These are phyloP conservation scores for Myzus persicae DNA, from an alignment of 1,140 invertebrate genomes.

Conservation along the genomic window DNA sequence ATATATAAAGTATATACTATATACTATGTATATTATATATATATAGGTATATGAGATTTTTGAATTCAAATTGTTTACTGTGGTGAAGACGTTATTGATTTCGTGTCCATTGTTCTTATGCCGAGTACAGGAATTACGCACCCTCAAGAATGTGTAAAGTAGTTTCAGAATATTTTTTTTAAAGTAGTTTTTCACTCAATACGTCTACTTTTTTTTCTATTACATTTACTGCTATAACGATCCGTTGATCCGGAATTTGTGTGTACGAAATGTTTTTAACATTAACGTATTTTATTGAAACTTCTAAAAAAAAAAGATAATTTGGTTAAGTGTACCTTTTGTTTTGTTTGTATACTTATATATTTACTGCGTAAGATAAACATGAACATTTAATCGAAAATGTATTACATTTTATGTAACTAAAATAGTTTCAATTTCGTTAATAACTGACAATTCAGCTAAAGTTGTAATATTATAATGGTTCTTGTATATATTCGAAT, in stretches of 20 bases:
- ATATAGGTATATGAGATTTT: not conserved
- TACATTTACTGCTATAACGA: not conserved
- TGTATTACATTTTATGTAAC: not conserved
- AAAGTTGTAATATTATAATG: slow-evolving; percentile 13
- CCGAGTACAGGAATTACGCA: not conserved
- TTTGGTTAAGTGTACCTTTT: slow-evolving; percentile 24
- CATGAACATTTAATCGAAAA: not conserved
- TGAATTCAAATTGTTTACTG: slow-evolving; percentile 22
- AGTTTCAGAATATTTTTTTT: not conserved
- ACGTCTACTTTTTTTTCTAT: not conserved
- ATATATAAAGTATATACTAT: not conserved
- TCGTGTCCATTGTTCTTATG: not conserved
- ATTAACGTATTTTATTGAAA: slow-evolving; percentile 22
- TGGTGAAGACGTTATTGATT: slow-evolving; percentile 7
- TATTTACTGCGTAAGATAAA: slow-evolving; percentile 11
- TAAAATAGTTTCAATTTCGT: slow-evolving; percentile 13
- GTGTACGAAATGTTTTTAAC: not conserved
- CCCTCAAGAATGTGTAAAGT: not conserved
- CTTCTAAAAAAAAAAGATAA: slow-evolving; percentile 22
- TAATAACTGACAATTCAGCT: slow-evolving; percentile 7
- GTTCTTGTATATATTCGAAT: slow-evolving; percentile 8
- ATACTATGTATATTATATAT: not conserved
- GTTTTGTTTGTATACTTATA: not conserved
- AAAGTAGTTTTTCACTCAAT: not conserved
- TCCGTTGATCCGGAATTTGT: not conserved